A percentile compares a stretch with the other conserved stretches of the same genome.
These are phyloP conservation scores for Tachysurus vachellii DNA, from an alignment of 2,113 vertebrate genomes.

Conservation along the genomic window DNA sequence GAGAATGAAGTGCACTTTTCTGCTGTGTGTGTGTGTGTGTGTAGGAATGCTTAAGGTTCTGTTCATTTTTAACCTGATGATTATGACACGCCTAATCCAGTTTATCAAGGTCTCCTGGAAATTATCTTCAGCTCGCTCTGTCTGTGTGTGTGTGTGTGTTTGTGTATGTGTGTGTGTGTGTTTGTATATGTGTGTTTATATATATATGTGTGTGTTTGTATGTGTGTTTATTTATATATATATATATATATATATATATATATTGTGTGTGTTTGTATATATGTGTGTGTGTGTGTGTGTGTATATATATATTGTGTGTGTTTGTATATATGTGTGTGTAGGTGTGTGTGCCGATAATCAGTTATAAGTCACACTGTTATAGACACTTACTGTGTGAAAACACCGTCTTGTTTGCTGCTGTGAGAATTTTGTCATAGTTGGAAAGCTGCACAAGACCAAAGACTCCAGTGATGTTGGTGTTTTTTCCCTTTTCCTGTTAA, in stretches of 20 bases:
- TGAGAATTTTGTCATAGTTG: too few species aligned
- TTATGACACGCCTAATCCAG: constrained; percentile 5
- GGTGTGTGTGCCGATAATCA: background rate
- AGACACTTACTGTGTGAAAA: background rate
- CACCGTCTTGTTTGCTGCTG: background rate
- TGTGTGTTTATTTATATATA: background rate
- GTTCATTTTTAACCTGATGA: background rate
- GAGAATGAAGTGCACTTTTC: background rate
- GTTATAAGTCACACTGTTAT: background rate
- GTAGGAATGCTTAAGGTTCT: background rate
- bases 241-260: too few species aligned
- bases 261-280: too few species aligned
- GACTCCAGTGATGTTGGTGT: too few species aligned
- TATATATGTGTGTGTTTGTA: background rate
- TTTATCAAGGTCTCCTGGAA: constrained; percentile 19
- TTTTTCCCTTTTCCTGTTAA: too few species aligned
- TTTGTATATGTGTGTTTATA: background rate
- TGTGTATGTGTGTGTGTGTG: background rate
- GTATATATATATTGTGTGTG: too few species aligned
- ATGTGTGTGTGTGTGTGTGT: too few species aligned
- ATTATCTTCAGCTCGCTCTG: background rate
- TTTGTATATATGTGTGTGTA: background rate
- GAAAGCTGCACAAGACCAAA: too few species aligned
- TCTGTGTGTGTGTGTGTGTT: background rate
- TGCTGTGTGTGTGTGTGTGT: background rate